Percentiles rank a stretch among this genome's conserved stretches.
Evolutionary conservation across 2,797 vertebrate genomes (phyloP).

Genomic region (Melopsittacus undulatus): DNA sequence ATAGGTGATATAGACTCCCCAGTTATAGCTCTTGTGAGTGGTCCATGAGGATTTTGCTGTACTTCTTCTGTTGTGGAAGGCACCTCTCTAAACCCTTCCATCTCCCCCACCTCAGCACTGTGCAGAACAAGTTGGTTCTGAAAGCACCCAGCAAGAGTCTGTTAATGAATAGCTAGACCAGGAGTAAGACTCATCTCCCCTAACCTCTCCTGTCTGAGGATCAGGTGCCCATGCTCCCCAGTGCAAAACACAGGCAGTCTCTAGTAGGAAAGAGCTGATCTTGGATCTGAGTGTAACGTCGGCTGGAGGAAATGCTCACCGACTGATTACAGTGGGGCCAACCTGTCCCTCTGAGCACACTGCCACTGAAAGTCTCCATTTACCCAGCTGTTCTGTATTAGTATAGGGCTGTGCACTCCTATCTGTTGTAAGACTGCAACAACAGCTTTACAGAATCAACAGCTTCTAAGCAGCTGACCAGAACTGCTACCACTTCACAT

Average conservation of each 20-base stretch:
- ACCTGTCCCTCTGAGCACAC: background rate
- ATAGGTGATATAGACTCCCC: background rate
- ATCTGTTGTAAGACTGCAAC: background rate
- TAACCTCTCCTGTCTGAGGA: background rate
- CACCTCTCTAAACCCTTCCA: background rate
- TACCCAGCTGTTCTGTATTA: background rate
- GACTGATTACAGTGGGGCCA: background rate
- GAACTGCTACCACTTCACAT: background rate
- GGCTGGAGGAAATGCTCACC: background rate
- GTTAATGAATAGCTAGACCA: background rate
- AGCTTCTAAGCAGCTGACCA: background rate
- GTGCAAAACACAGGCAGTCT: background rate
- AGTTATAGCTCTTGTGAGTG: background rate
- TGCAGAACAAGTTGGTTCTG: background rate
- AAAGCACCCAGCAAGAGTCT: background rate
- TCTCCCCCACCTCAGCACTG: background rate
- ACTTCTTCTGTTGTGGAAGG: background rate
- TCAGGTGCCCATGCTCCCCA: background rate
- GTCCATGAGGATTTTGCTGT: background rate
- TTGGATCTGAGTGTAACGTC: background rate
- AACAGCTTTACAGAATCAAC: background rate
- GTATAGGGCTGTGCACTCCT: background rate
- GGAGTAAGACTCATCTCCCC: background rate
- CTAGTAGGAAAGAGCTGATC: background rate
- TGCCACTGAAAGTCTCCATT: background rate